Evolutionary conservation across 1,140 invertebrate genomes (phyloP), one percentile per base, ranked within the genome.

Genomic region (Drosophila tropicalis): DNA sequence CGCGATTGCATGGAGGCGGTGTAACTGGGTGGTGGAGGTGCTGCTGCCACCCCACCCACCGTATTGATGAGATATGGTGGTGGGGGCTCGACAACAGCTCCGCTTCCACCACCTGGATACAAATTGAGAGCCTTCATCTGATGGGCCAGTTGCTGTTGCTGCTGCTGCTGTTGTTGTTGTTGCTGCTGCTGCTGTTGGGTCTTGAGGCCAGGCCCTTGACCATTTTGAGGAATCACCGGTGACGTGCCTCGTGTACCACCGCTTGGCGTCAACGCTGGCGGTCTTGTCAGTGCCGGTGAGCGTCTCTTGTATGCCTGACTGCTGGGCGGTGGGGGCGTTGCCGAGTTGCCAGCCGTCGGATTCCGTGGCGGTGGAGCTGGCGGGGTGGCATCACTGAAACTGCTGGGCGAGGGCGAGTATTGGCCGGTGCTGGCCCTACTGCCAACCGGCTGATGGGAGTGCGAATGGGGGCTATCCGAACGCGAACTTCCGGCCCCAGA

Each of bases 61-160:
- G 94, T 93, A 22, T 93, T 94, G 15, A 93, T 92, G 12, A 95
- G 92, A 58, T 96, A 93, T 0, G 96, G 96, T 1, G 90, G 90
- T 25, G 90, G 90, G 4, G 97, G 96, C 4, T 97, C 96, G 1
- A 96, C 95, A 83, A 96, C 95, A 54, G 94, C 94, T 84, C 94
- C 93, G 55, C 91, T 92, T 22, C 89, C 91, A 56, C 92, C 92
- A 40, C 94, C 94, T 67, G 95, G 95, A 90, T 96, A 96, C 66
- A 97, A 94, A 86, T 94, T 96, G n/a, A 97, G 92, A 5, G 96
- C 96, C 91, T 97, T 97, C 91, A 97, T 96, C 90, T 97, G 96
- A 85, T 98, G 97, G 13, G 95, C 94, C 17, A 98, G 92, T 91
- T 98, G 97, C 79, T 97, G 96, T 78, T 97, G 96, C 81, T 51